Conservation (phyloP, 2,113 vertebrate genomes). For the Aegithalos caudatus region DNA sequence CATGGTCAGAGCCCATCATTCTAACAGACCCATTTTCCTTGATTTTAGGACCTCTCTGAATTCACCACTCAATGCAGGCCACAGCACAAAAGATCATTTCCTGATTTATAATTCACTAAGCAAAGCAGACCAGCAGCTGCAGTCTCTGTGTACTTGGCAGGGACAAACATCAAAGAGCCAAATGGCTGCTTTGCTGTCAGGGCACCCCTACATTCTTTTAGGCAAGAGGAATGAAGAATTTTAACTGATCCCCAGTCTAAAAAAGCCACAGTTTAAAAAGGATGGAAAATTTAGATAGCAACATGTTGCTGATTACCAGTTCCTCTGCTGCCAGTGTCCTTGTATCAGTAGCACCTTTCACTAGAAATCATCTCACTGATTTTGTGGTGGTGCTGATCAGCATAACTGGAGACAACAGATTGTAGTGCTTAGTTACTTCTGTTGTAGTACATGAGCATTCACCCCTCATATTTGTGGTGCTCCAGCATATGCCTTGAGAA, state of each 20-base stretch:
- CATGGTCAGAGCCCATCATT: background rate
- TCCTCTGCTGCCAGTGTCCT: background rate
- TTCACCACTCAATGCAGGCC: background rate
- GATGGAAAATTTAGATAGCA: background rate
- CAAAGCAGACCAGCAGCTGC: background rate
- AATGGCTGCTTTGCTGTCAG: background rate
- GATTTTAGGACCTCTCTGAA: background rate
- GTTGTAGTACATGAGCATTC: background rate
- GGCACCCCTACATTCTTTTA: background rate
- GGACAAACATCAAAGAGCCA: constrained; percentile 51
- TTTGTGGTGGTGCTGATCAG: background rate
- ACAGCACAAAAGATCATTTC: constrained; percentile 21
- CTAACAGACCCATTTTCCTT: background rate
- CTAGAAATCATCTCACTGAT: background rate
- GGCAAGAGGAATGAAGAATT: background rate
- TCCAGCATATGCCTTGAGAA: background rate
- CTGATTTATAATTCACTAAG: constrained; percentile 42
- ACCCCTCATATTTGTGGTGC: background rate
- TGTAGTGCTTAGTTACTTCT: background rate
- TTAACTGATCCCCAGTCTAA: background rate
- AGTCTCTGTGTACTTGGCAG: constrained; percentile 14
- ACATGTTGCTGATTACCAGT: background rate
- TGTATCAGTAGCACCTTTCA: background rate
- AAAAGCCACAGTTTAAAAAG: background rate
- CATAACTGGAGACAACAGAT: background rate